Evolutionary conservation across 2,113 vertebrate species (phyloP).

Genomic region (Leuciscus idus): DNA sequence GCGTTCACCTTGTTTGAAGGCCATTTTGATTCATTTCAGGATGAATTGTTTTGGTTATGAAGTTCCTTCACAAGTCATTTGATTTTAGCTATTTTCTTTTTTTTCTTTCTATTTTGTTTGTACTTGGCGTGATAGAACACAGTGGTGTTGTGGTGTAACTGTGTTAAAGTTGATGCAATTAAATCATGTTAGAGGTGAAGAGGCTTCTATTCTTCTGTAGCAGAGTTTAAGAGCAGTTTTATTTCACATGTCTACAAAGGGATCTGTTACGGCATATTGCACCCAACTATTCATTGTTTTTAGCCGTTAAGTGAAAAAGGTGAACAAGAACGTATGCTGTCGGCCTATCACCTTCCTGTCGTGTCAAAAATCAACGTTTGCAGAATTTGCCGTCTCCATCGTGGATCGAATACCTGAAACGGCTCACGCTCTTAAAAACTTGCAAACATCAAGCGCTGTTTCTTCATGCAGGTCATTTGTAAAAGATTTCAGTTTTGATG

Average conservation of each 20-base stretch:
- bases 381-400: slow-evolving; percentile 16
- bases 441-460: slow-evolving; percentile 31
- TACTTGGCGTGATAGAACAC: slow-evolving; percentile 29
- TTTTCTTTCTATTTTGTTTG: slow-evolving; percentile 3
- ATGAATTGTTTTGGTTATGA: slow-evolving; percentile 1
- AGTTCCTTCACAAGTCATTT: slow-evolving; percentile 21
- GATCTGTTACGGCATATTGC: slow-evolving; percentile 3
- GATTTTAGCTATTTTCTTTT: slow-evolving; percentile 22
- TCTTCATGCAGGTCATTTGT: slow-evolving; percentile 47
- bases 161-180: slow-evolving; percentile 5
- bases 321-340: not conserved
- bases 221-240: slow-evolving; percentile 29
- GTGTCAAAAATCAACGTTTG: slow-evolving; percentile 22
- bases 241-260: slow-evolving; percentile 36
- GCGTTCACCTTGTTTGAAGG: not conserved
- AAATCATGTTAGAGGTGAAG: not conserved
- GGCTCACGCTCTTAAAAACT: slow-evolving; percentile 31
- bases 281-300: slow-evolving; percentile 22
- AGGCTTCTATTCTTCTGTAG: slow-evolving; percentile 25
- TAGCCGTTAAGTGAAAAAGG: not conserved
- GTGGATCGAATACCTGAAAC: slow-evolving; percentile 34
- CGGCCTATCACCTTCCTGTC: slow-evolving; percentile 14
- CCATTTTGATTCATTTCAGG: slow-evolving; percentile 1
- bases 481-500: slow-evolving; percentile 37
- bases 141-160: slow-evolving; percentile 20